Base-by-base conservation (phyloP, 2,888 invertebrate species). In the Tryphoninae sp. region DNA sequence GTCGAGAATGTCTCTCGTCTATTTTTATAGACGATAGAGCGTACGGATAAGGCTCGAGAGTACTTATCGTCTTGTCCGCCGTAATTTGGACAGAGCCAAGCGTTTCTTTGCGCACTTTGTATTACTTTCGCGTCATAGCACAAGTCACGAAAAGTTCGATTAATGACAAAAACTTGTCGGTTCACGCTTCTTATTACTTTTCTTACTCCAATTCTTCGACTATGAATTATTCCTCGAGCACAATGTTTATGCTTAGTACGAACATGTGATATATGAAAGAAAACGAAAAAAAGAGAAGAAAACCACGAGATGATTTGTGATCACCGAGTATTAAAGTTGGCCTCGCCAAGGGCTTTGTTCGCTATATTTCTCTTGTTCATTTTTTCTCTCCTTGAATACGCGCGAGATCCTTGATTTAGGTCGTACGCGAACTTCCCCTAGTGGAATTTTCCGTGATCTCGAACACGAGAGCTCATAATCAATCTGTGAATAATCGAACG, bases 191-290 rank as follows among this genome's bases (percentile, higher is more conserved):
- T 26, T 64, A 53, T 64, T 58, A 69, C 58, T 77, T 53, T 64
- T 55, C 26, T 58, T 3, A 51, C 11, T 55, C 6, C 23, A 23
- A 45, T 71, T 65, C 51, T 71, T 69, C 45, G 53, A 72, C 19
- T 67, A 69, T 42, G 71, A 75, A 65, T 77, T 71, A 76, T 79
- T 72, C 65, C 72, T 82, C 59, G 67, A 82, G 82, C 82, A 82
- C 82, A 82, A 82, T 72, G 23, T 82, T 49, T 76, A 79, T 69
- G 82, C 76, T 72, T 82, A 68, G 67, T 81, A 69, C 59, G 61
- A 77, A 68, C 68, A 78, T 84, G 84, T 84, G 80, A 84, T 83
- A 82, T 58, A 40, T 68, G 23, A 45, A 61, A 67, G 61, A 67
- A 80, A 65, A 75, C 33, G 33, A 74, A 59, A 59, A 7, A 19